Evolutionary conservation across 2,797 vertebrate genomes (phyloP), one percentile per base, ranked within the genome.

Genomic region (Tadarida brasiliensis): DNA sequence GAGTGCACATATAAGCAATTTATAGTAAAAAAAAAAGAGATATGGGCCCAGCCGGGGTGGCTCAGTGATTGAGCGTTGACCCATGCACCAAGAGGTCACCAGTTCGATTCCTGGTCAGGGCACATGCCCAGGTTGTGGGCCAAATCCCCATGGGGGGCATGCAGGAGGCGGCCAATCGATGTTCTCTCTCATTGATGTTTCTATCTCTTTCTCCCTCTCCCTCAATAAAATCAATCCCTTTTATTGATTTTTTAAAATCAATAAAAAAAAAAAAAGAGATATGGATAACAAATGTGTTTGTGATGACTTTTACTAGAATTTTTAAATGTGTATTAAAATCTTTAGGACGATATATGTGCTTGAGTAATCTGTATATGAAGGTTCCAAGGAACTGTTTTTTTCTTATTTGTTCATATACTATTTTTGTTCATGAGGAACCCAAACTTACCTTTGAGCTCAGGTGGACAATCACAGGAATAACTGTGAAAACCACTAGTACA

Each of bases 381-480:
- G 56, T 77, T 33, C 39, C 17, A 94, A 68, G 22, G 28, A 47
- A 4, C 4, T 49, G 76, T 87, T 20, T 5, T 24, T 76, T 54
- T 87, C n/a, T 78, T 90, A 90, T 59, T 65, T 16, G 20, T 68
- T 82, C 33, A 78, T 22, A 49, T 68, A 82, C 22, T 83, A n/a
- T 63, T 86, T 93, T 63, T 24, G 16, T 70, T 90, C 33, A 39
- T 26, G 12, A 81, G 20, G 14, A 92, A 71, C 24, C 71, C 44
- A 74, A 85, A 91, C 87, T 97, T 98, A 99, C 99, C 99, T 98
- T 98, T 99, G 96, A 99, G 97, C 61, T 99, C 99, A 28, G 98
- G 96, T 7, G 99, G 99, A 94, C 99, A 99, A 97, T 98, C 92
- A 93, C 99, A 99, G 96, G 98, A 98, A 97, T 99, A 99, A 95